These are phyloP conservation scores for Syrphus vitripennis DNA, from an alignment of 2,888 invertebrate genomes.

Conservation along the genomic window DNA sequence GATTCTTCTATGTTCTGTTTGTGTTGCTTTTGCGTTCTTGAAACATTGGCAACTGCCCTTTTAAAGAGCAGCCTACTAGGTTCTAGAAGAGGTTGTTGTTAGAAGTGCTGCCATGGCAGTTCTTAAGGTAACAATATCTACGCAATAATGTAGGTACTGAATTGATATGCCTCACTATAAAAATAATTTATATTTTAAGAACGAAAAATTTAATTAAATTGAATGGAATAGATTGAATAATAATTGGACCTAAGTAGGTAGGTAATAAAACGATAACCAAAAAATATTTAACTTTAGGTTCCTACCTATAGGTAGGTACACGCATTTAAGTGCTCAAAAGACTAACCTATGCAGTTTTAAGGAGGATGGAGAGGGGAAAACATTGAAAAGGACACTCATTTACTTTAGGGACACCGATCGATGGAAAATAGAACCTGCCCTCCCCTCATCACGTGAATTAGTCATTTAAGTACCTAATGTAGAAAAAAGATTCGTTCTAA, in stretches of 20 bases:
- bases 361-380: too few relatives aligned
- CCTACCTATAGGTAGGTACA: too few relatives aligned
- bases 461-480: too few relatives aligned
- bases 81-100: not conserved
- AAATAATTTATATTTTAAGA: too few relatives aligned
- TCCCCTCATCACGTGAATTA: not conserved
- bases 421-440: not conserved
- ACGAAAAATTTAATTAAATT: too few relatives aligned
- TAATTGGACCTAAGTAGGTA: too few relatives aligned
- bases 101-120: not conserved
- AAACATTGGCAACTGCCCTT: not conserved
- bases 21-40: not conserved
- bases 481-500: not conserved
- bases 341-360: too few relatives aligned
- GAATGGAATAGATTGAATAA: too few relatives aligned
- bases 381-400: not conserved
- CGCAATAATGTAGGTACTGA: too few relatives aligned
- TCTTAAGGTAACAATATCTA: not conserved
- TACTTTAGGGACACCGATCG: constrained; percentile 1
- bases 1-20: not conserved
- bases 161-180: too few relatives aligned
- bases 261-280: too few relatives aligned
- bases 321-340: not conserved
- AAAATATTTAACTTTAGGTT: too few relatives aligned
- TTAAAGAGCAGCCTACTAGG: not conserved